Evolutionary conservation across 2,113 vertebrate species (phyloP).

Genomic region (Eulemur macaco): DNA sequence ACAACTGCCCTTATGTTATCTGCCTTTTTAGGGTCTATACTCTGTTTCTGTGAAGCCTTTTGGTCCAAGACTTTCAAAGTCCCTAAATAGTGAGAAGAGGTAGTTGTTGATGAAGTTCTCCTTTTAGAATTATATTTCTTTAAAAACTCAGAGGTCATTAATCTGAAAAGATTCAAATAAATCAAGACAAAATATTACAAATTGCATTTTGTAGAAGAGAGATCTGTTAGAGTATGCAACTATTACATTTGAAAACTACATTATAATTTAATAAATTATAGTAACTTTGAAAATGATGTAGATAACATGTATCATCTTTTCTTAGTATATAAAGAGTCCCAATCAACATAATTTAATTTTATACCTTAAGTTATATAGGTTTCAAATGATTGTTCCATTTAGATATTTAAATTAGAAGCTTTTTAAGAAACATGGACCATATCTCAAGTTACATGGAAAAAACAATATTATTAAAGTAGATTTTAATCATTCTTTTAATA

Average conservation of each 20-base stretch:
- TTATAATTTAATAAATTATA: neutral
- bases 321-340: neutral
- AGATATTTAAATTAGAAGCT: neutral
- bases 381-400: neutral
- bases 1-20: slow-evolving; percentile 91
- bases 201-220: neutral
- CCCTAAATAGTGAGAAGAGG: slow-evolving; percentile 90
- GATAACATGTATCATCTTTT: neutral
- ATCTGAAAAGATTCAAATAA: slow-evolving; percentile 77
- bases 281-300: slow-evolving; percentile 3
- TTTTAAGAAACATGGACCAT: neutral
- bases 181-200: slow-evolving; percentile 21
- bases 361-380: neutral
- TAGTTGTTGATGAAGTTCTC: slow-evolving; percentile 37
- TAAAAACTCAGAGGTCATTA: slow-evolving; percentile 68
- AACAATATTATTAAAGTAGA: neutral
- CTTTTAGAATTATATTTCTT: slow-evolving; percentile 74
- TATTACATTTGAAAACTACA: neutral
- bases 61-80: slow-evolving; percentile 90
- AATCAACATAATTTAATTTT: neutral
- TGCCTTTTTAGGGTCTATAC: slow-evolving; percentile 80
- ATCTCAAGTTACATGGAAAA: neutral
- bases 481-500: neutral
- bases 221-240: neutral
- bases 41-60: slow-evolving; percentile 80